Evolutionary conservation across 2,888 invertebrate species (phyloP).

Genomic region (Aromia moschata): DNA sequence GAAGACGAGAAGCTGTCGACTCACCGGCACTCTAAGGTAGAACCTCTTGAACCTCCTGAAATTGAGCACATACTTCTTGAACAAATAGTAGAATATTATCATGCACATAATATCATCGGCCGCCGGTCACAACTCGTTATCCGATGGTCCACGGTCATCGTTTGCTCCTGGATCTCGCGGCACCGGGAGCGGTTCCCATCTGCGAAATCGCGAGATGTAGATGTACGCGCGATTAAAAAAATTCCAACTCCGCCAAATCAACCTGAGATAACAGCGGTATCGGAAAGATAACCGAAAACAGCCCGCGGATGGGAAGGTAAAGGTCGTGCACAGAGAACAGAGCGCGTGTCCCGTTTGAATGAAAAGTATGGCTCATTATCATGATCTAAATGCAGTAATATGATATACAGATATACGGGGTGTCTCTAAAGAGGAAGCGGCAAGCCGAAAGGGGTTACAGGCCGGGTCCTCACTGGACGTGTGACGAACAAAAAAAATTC

Average conservation of each 20-base stretch:
- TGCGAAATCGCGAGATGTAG: conserved; percentile 10
- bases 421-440: no score
- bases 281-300: not conserved
- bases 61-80: conserved; percentile 57
- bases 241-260: not conserved
- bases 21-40: conserved; percentile 51
- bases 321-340: no score
- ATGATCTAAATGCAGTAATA: no score
- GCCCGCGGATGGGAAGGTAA: not conserved
- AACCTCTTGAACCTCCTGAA: conserved; percentile 53
- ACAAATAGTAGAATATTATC: conserved; percentile 57
- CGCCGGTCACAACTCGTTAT: not conserved
- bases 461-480: no score
- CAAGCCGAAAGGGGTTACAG: no score
- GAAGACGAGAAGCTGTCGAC: no score
- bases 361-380: no score
- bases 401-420: no score
- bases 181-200: not conserved
- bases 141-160: not conserved
- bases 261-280: not conserved
- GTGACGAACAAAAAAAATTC: no score
- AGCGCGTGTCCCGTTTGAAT: no score
- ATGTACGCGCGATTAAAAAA: conserved; percentile 7
- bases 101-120: conserved; percentile 51
- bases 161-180: not conserved